Evolutionary conservation across 2,888 invertebrate genomes (phyloP).

Genomic region (Stenichneumon culpator): DNA sequence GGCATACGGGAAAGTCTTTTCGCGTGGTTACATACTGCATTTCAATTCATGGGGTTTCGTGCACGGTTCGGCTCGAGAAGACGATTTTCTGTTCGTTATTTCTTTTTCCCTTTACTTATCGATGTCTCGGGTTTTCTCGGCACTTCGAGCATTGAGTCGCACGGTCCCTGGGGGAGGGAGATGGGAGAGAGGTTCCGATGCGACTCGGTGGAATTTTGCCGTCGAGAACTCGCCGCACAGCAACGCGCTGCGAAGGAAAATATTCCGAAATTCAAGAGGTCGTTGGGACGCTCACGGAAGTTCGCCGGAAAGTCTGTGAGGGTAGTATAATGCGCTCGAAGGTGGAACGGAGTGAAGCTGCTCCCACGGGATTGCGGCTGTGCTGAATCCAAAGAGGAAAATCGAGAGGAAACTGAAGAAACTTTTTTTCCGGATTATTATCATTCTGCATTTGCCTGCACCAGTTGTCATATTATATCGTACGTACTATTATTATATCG

Average conservation of each 20-base stretch:
- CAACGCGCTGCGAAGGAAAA: conserved; percentile 52
- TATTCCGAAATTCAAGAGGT: conserved; percentile 68
- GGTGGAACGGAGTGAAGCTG: conserved; percentile 62
- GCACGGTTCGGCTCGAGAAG: conserved; percentile 36
- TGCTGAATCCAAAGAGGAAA: conserved; percentile 48
- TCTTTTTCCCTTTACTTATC: conserved; percentile 55
- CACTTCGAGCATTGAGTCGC: conserved; percentile 51
- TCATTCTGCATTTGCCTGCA: neutral
- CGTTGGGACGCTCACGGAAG: conserved; percentile 47
- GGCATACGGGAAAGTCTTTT: conserved; percentile 36
- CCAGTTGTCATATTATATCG: neutral
- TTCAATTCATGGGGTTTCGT: conserved; percentile 59
- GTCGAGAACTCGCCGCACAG: conserved; percentile 58
- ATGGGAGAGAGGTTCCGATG: conserved; percentile 42
- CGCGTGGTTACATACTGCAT: conserved; percentile 51
- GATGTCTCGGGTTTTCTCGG: conserved; percentile 62
- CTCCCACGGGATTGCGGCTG: conserved; percentile 68
- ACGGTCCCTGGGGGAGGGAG: conserved; percentile 23
- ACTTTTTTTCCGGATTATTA: conserved; percentile 20
- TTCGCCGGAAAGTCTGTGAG: conserved; percentile 65
- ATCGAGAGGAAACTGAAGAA: conserved; percentile 38
- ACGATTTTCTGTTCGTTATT: conserved; percentile 49
- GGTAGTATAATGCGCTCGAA: conserved; percentile 52
- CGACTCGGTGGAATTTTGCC: conserved; percentile 66
- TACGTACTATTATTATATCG: conserved; percentile 8